phyloP scores from a whole-genome alignment of 1,140 invertebrate species.

The Drosophila sturtevanti region DNA sequence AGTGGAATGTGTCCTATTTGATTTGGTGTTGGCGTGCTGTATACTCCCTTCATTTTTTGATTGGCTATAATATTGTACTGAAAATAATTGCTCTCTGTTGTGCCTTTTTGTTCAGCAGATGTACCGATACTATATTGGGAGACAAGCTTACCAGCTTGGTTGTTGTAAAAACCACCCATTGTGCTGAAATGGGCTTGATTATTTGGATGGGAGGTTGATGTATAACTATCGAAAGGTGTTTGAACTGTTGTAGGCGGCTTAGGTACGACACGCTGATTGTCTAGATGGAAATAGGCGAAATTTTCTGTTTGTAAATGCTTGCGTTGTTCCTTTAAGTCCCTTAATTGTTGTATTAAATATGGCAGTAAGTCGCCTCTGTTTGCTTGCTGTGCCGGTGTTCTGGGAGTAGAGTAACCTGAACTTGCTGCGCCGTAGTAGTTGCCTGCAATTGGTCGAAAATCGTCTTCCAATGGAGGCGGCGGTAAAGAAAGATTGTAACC shows the following conservation, averaged over 20 bases:
- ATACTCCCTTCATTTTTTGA: slow-evolving; percentile 75
- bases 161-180: slow-evolving; percentile 85
- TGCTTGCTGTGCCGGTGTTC: slow-evolving; percentile 30
- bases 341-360: slow-evolving; percentile 69
- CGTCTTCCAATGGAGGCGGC: slow-evolving; percentile 62
- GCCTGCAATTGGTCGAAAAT: slow-evolving; percentile 72
- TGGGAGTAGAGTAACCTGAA: slow-evolving; percentile 27
- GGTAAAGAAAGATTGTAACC: slow-evolving; percentile 74
- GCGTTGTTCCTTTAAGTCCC: slow-evolving; percentile 65
- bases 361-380: slow-evolving; percentile 55
- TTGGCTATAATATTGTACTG: slow-evolving; percentile 76
- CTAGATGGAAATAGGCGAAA: slow-evolving; percentile 80
- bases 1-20: slow-evolving; percentile 48
- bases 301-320: slow-evolving; percentile 75
- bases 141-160: slow-evolving; percentile 57
- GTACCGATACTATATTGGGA: slow-evolving; percentile 71
- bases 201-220: neutral
- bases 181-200: slow-evolving; percentile 76
- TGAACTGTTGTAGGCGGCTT: slow-evolving; percentile 21
- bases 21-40: slow-evolving; percentile 47
- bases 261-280: slow-evolving; percentile 56
- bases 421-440: slow-evolving; percentile 60
- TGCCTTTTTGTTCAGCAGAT: slow-evolving; percentile 24
- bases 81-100: slow-evolving; percentile 79
- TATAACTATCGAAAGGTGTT: slow-evolving; percentile 28